Percentiles rank a stretch among this genome's conserved stretches.
These are phyloP conservation scores for Tetraneura akinire DNA, from an alignment of 1,140 invertebrate species.

Conservation along the genomic window DNA sequence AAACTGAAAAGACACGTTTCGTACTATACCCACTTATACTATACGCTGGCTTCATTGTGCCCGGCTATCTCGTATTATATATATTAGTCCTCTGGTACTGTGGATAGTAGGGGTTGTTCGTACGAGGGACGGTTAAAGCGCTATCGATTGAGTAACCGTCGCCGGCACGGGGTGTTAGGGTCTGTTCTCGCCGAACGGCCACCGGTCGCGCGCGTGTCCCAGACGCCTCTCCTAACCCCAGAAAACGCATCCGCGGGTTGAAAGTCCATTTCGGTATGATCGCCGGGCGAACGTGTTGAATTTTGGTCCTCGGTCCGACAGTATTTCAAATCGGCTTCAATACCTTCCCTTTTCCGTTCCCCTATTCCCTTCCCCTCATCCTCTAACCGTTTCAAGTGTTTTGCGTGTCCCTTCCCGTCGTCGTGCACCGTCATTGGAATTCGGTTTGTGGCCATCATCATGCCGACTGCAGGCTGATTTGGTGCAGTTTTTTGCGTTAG, in stretches of 20 bases:
- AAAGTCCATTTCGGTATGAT: constrained; percentile 40
- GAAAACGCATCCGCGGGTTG: constrained; percentile 13
- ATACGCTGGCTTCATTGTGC: too few species aligned
- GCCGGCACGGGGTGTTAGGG: background rate
- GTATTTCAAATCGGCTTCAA: background rate
- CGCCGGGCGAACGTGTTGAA: constrained; percentile 42
- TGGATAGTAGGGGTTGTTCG: background rate
- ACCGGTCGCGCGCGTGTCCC: constrained; percentile 33
- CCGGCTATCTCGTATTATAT: too few species aligned
- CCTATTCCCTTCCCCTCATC: too few species aligned
- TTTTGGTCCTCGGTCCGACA: background rate
- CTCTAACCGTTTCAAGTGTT: too few species aligned
- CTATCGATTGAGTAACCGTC: constrained; percentile 41
- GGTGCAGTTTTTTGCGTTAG: background rate
- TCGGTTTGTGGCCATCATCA: background rate
- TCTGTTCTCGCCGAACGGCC: constrained; percentile 12
- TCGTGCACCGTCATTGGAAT: background rate
- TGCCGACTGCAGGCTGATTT: constrained; percentile 3
- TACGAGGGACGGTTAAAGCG: constrained; percentile 11
- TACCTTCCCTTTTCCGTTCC: too few species aligned
- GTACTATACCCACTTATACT: background rate
- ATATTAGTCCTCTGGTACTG: too few species aligned
- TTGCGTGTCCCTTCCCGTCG: too few species aligned
- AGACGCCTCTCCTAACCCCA: constrained; percentile 32
- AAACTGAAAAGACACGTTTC: constrained; percentile 3